Evolutionary conservation across 1,140 invertebrate genomes (phyloP), one percentile per base, ranked within the genome.

Genomic region (Orchestia grillus): DNA sequence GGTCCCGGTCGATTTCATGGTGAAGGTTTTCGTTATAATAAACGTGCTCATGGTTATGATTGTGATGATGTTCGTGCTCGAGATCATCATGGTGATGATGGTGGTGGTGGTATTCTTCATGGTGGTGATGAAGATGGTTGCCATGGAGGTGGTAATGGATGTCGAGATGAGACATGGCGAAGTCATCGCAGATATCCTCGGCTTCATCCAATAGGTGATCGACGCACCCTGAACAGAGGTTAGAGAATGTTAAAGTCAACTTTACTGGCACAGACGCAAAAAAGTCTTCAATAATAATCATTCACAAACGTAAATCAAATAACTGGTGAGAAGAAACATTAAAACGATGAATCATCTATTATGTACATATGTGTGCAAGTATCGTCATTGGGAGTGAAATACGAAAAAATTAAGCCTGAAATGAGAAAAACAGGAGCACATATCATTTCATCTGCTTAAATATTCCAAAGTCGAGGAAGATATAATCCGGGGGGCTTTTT

Each of bases 141-240:
- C 44, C 92, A 94, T 94, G 43, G n/a, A 45, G 92, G 41, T 94
- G 92, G 44, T 45, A 44, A 44, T 94, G 92, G 40, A 94, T 44
- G 19, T 94, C 92, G 6, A n/a, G 43, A 40, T 94, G 92, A 44
- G 92, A n/a, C 92, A 94, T 94, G 92, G 44, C 43, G 44, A 44
- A 94, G 44, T 94, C 92, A 40, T 94, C 92, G 44, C 44, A 44
- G 36, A 44, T 36, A 40, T 94, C 92, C 43, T 94, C 43, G 3
- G 43, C 92, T 94, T 94, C 92, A n/a, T 94, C 92, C 41, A 94
- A 11, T 16, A 94, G 40, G 44, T 94, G 92, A 40, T 94, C 92
- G 44, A 45, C 44, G 44, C 92, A 94, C 4, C 92, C 92, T 94
- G 92, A 42, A 28, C 44, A 47, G 4, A 44, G 42, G 43, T 42